Base-by-base conservation (phyloP, 2,888 invertebrate genomes). In the Rugalucina vietnamica region DNA sequence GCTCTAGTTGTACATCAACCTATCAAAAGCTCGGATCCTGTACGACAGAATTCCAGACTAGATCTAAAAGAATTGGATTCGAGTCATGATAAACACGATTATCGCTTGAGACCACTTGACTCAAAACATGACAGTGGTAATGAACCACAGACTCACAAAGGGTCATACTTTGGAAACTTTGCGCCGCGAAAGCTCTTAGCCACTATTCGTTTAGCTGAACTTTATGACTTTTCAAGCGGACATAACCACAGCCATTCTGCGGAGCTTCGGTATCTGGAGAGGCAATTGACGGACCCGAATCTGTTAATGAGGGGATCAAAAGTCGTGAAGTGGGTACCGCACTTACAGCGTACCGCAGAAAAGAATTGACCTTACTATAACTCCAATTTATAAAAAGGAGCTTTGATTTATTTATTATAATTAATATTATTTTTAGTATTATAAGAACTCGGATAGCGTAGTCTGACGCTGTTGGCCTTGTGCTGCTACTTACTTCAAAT, bases 1-100 rank as follows among this genome's bases (percentile, higher is more conserved):
- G 81, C 81, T 49, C 83, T 87, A 65, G 49, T 87, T 0, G 73
- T 87, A 12, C 81, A 83, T 32, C 81, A 87, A 70, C 85, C 87
- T 29, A 79, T 73, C 14, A 80, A 60, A 76, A 43, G 27, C 43
- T 34, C 60, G 0, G 82, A 82, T 34, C 24, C 39, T 24, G 37
- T 50, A 34, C 49, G 71, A 49, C 36, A 34, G 8, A 82, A 50
- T 36, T 37, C 81, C 4, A 39, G 57, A 36, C 5, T 54, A 32
- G 60, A 60, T 27, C 29, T 60, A 27, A 60, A 60, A 27, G 60
- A 60, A 60, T 3, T 24, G 5, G 60, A 60, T 60, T 54, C 21
- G 24, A 27, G 8, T 1, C 24, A 10, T 29, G 4, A 54, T 21
- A 60, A 60, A 27, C 29, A 8, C 4, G 60, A 60, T 60, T 60